Evolutionary conservation across 2,113 vertebrate genomes (phyloP).

Genomic region (Pelecanoides urinatrix): DNA sequence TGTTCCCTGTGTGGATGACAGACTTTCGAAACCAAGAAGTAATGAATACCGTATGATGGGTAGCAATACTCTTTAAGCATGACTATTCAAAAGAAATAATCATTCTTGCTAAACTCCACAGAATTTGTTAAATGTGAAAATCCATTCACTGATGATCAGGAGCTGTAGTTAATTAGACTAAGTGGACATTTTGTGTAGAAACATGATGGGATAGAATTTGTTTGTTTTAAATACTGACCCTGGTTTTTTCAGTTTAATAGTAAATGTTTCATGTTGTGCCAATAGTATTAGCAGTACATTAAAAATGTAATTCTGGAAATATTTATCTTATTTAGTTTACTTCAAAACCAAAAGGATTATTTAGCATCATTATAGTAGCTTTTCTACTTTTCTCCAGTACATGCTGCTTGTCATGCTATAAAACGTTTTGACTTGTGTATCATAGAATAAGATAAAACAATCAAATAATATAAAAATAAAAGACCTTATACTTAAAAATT

Average conservation of each 20-base stretch:
- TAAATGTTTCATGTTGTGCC: slow-evolving; percentile 41
- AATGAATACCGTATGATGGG: slow-evolving; percentile 51
- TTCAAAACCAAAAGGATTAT: slow-evolving; percentile 6
- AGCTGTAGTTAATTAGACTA: slow-evolving; percentile 33
- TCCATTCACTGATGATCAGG: neutral
- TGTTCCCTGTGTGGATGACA: slow-evolving; percentile 36
- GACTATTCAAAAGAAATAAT: slow-evolving; percentile 49
- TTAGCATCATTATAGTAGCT: neutral
- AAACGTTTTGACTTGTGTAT: neutral
- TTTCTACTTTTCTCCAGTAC: neutral
- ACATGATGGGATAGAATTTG: slow-evolving; percentile 22
- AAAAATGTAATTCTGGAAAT: slow-evolving; percentile 40
- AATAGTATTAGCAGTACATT: slow-evolving; percentile 9
- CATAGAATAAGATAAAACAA: neutral
- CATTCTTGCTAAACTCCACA: neutral
- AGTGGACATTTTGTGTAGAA: slow-evolving; percentile 34
- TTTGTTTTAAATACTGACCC: slow-evolving; percentile 24
- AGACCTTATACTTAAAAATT: neutral
- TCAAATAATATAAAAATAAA: neutral
- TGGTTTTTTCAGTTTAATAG: neutral
- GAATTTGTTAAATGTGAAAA: slow-evolving; percentile 35
- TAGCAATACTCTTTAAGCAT: slow-evolving; percentile 28
- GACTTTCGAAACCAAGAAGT: slow-evolving; percentile 5
- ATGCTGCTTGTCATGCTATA: neutral
- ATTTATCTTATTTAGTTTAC: slow-evolving; percentile 19